phyloP scores from a whole-genome alignment of 1,140 invertebrate genomes.

The Calycopis cecrops region DNA sequence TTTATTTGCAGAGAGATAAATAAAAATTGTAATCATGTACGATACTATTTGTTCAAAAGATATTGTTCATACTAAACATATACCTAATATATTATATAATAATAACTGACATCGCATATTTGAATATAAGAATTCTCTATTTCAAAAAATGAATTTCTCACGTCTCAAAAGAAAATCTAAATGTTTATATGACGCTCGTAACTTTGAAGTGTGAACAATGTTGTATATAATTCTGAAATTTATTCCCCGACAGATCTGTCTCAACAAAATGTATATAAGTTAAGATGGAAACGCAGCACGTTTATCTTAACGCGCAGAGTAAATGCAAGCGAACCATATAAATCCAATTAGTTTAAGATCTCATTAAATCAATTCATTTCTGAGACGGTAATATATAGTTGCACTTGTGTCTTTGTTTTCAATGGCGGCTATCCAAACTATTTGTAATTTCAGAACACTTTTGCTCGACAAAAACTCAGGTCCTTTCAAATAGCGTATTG shows the following conservation, averaged over 20 bases:
- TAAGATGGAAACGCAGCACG: constrained; percentile 41
- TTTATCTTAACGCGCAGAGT: constrained; percentile 47
- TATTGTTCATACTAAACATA: too few species aligned
- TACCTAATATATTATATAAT: too few species aligned
- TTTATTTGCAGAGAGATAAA: too few species aligned
- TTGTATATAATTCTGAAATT: constrained; percentile 53
- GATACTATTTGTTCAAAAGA: too few species aligned
- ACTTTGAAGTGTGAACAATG: constrained; percentile 38
- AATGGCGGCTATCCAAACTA: constrained; percentile 67
- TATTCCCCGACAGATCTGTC: constrained; percentile 37
- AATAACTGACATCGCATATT: too few species aligned
- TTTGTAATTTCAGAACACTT: constrained; percentile 50
- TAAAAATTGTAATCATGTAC: too few species aligned
- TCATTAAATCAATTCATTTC: constrained; percentile 68
- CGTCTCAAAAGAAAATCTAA: too few species aligned
- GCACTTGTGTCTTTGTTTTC: constrained; percentile 56
- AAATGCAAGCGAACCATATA: constrained; percentile 54
- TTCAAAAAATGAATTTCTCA: too few species aligned
- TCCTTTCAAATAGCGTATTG: constrained; percentile 19
- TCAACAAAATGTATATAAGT: constrained; percentile 40
- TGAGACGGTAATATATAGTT: constrained; percentile 57
- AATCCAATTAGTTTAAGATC: constrained; percentile 68
- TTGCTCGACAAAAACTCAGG: constrained; percentile 30
- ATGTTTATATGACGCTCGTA: too few species aligned
- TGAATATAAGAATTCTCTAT: too few species aligned